Evolutionary conservation across 2,113 vertebrate species (phyloP).

Genomic region (Dicentrarchus labrax): DNA sequence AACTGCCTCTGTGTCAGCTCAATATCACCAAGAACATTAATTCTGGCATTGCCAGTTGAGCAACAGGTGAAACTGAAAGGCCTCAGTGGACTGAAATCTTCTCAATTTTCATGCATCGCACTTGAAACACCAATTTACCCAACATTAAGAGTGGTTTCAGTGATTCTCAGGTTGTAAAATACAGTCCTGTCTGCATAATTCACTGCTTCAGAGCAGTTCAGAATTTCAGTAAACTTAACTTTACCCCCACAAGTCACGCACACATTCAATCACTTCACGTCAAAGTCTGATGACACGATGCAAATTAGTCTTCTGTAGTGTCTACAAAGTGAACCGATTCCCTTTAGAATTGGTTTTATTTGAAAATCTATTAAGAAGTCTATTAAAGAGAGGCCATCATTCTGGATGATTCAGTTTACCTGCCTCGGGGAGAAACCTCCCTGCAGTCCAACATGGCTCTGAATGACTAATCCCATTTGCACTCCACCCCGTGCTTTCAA

Average conservation of each 20-base stretch:
- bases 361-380: constrained; percentile 51
- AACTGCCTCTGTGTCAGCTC: not conserved
- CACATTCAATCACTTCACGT: not conserved
- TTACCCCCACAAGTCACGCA: not conserved
- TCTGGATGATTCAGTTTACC: constrained; percentile 48
- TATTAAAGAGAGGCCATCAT: constrained; percentile 38
- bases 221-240: not conserved
- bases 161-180: not conserved
- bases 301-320: constrained; percentile 13
- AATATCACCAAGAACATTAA: not conserved
- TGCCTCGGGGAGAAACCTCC: constrained; percentile 25
- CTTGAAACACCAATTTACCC: not conserved
- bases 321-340: constrained; percentile 21
- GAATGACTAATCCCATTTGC: constrained; percentile 66
- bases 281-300: not conserved
- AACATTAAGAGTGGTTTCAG: not conserved
- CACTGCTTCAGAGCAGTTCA: not conserved
- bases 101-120: not conserved
- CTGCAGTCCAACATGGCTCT: constrained; percentile 42
- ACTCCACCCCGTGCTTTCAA: constrained; percentile 48
- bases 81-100: not conserved
- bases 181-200: not conserved
- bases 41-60: not conserved
- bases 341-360: constrained; percentile 32
- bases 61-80: not conserved